These are phyloP conservation scores for Aleiodes leptofemur DNA, from an alignment of 2,888 invertebrate species.

Conservation along the genomic window DNA sequence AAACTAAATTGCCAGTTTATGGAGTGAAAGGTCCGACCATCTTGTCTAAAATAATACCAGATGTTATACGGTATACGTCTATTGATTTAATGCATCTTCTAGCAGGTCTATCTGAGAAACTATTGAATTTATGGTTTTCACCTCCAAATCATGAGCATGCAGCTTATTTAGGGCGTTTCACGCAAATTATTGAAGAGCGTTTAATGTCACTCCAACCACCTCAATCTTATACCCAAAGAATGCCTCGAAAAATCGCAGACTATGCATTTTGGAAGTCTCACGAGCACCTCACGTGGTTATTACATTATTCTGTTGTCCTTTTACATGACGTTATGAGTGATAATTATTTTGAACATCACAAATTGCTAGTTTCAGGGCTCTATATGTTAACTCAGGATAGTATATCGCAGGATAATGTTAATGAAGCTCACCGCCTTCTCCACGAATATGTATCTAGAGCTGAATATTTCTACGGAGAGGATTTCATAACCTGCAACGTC, in stretches of 20 bases:
- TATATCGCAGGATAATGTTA: conserved; percentile 39
- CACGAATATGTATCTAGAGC: background rate
- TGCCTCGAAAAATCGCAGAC: conserved; percentile 49
- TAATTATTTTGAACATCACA: conserved; percentile 54
- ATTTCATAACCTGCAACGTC: background rate
- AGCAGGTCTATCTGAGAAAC: conserved; percentile 45
- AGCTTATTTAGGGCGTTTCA: conserved; percentile 35
- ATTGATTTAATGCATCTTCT: conserved; percentile 54
- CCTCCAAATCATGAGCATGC: background rate
- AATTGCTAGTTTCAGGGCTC: conserved; percentile 51
- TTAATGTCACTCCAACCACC: conserved; percentile 45
- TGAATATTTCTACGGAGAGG: background rate
- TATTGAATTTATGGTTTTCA: conserved; percentile 50
- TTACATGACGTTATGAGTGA: conserved; percentile 50
- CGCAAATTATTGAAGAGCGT: conserved; percentile 41
- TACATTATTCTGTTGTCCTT: conserved; percentile 54
- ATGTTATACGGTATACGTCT: conserved; percentile 26
- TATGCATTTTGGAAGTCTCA: conserved; percentile 54
- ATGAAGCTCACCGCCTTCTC: background rate
- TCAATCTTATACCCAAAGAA: conserved; percentile 44
- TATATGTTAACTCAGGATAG: conserved; percentile 47
- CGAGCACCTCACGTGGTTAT: conserved; percentile 54
- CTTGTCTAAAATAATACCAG: background rate
- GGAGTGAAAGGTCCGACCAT: conserved; percentile 51
- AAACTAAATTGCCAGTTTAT: background rate